These are phyloP conservation scores for Caenorhabditis auriculariae DNA, from an alignment of 2,888 invertebrate genomes.

Conservation along the genomic window DNA sequence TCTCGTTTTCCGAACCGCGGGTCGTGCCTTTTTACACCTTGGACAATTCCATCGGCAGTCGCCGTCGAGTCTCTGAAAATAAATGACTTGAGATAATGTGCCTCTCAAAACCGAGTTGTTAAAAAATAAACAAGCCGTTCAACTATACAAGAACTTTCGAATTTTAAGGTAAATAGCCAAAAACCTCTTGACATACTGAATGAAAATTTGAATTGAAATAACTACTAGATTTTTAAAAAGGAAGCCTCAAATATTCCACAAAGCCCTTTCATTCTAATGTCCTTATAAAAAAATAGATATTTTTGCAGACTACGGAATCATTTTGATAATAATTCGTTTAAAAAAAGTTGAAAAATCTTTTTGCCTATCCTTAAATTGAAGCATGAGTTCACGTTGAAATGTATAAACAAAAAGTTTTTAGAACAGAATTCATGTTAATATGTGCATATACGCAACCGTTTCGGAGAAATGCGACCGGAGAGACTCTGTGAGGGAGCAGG, in stretches of 20 bases:
- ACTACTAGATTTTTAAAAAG: too few species aligned
- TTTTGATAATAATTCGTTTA: too few species aligned
- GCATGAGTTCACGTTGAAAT: too few species aligned
- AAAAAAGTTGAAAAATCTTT: too few species aligned
- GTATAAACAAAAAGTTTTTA: too few species aligned
- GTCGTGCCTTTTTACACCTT: slow-evolving; percentile 37
- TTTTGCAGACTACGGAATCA: too few species aligned
- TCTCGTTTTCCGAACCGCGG: slow-evolving; percentile 34
- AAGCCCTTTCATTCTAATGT: slow-evolving; percentile 1
- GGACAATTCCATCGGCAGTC: slow-evolving; percentile 58
- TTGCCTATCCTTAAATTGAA: too few species aligned
- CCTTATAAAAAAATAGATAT: too few species aligned
- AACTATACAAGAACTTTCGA: background rate
- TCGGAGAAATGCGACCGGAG: slow-evolving; percentile 30
- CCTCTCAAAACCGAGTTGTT: background rate
- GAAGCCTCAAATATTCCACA: too few species aligned
- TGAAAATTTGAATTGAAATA: too few species aligned
- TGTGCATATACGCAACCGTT: slow-evolving; percentile 14
- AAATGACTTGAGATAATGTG: background rate
- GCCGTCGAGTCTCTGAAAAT: slow-evolving; percentile 42
- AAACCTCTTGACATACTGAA: too few species aligned
- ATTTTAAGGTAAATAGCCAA: background rate
- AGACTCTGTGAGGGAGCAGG: slow-evolving; percentile 25
- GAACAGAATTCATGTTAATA: background rate
- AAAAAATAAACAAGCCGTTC: background rate